Base-by-base conservation (phyloP, 2,113 vertebrate species). In the Arvicanthis niloticus region DNA sequence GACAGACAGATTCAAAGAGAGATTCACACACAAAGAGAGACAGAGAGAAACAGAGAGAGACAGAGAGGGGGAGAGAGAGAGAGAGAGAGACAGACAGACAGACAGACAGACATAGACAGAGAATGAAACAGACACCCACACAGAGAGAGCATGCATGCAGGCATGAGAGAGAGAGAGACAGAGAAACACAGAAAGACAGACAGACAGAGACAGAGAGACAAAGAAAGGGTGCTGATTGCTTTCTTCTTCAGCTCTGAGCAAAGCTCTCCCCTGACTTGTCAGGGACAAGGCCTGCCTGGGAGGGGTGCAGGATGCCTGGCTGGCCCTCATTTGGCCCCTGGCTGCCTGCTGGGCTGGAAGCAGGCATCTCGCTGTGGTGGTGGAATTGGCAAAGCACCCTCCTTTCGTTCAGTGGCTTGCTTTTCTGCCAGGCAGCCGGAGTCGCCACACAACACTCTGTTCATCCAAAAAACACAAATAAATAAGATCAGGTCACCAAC, bases 401-500 rank as follows among this genome's bases (percentile, higher is more conserved):
- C 85, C 67, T 60, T 21, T 45, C 13, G 6, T 67, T 80, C 73
- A 51, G 29, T 65, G 53, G 86, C 70, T 31, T 58, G 51, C 87
- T 60, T 80, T 60, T 40, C 93, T 42, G 24, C 93, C 81, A 92
- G 86, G 93, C 58, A 37, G 92, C 81, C 65, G 75, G 89, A 94
- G 48, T 77, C 85, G 13, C 91, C 94, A 94, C 94, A 88, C 78
- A 88, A 78, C 34, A 3, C 51, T 89, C 94, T 77, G 91, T 58
- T 96, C 95, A 84, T 86, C 89, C 67, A 53, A 73, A 77, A 92
- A 91, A 60, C 65, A 89, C 91, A 92, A 90, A 87, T 93, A 96
- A 97, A 93, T n/a, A 88, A 96, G 88, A 76, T 53, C 45, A 76
- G 40, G 68, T 48, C 85, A 31, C 67, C 48, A 37, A 51, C 94